phyloP scores from a whole-genome alignment of 1,140 invertebrate genomes.

The Pseudachorutes palmiensis region DNA sequence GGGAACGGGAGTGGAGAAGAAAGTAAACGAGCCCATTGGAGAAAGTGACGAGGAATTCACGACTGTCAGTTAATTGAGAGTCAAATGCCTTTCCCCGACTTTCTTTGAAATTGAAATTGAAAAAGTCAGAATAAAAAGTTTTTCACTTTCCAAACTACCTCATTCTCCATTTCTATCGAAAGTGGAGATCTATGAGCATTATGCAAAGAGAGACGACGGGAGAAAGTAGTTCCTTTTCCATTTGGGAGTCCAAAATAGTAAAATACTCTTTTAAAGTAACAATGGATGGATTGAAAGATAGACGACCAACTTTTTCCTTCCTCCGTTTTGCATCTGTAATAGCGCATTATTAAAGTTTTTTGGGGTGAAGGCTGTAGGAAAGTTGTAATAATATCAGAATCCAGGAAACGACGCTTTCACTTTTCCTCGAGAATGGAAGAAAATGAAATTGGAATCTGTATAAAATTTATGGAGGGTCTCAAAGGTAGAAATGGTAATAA shows the following conservation, averaged over 20 bases:
- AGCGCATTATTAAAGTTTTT: slow-evolving; percentile 5
- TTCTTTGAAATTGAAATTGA: slow-evolving; percentile 13
- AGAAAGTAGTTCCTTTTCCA: not conserved
- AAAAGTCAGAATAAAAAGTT: slow-evolving; percentile 1
- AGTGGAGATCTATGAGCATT: slow-evolving; percentile 12
- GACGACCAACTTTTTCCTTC: slow-evolving; percentile 7
- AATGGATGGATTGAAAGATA: slow-evolving; percentile 14
- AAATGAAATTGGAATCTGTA: slow-evolving; percentile 39
- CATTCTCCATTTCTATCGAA: slow-evolving; percentile 9
- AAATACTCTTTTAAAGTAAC: slow-evolving; percentile 10
- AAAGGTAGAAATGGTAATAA: slow-evolving; percentile 40
- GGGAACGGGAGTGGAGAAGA: too few species aligned
- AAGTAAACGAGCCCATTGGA: not conserved
- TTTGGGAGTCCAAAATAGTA: not conserved
- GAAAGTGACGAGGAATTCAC: too few species aligned
- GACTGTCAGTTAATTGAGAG: slow-evolving; percentile 14
- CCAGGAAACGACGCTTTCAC: not conserved
- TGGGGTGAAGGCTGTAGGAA: not conserved
- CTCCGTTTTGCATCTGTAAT: slow-evolving; percentile 6
- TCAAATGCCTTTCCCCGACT: not conserved
- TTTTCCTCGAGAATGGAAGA: slow-evolving; percentile 7
- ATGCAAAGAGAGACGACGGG: not conserved
- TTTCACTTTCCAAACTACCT: slow-evolving; percentile 8
- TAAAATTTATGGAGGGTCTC: slow-evolving; percentile 39
- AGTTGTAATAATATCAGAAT: not conserved